A percentile compares a stretch with the other conserved stretches of the same genome.
Conservation (phyloP, 2,113 vertebrate species). For the Dromiciops gliroides region DNA sequence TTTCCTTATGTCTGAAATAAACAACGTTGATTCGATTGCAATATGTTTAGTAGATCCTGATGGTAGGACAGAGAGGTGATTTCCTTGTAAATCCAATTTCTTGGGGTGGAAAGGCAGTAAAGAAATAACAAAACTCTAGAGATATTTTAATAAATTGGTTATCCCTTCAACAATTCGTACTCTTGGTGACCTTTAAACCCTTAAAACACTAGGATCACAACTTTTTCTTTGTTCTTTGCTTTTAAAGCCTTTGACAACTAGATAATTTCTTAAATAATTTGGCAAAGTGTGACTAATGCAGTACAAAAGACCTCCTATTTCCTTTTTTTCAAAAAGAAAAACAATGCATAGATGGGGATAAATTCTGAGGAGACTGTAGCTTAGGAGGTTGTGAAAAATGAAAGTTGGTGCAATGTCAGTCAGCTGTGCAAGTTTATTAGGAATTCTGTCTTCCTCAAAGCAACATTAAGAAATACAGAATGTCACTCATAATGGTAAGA, state of each 20-base stretch:
- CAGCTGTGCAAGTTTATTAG: constrained; percentile 19
- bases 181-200: background rate
- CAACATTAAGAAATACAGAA: constrained; percentile 41
- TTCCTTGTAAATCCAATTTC: background rate
- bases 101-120: background rate
- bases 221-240: constrained; percentile 14
- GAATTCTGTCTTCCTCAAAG: constrained; percentile 47
- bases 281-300: constrained; percentile 34
- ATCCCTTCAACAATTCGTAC: background rate
- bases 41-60: background rate
- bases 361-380: constrained; percentile 5
- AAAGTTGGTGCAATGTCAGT: background rate
- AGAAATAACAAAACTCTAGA: background rate
- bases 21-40: background rate
- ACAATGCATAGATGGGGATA: background rate
- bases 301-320: constrained; percentile 19
- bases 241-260: background rate
- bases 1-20: background rate
- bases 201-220: background rate
- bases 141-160: background rate
- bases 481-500: constrained; percentile 41
- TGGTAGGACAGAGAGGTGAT: background rate
- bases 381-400: constrained; percentile 26
- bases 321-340: background rate
- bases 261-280: constrained; percentile 18